phyloP scores from a whole-genome alignment of 2,113 vertebrate genomes.

The Ictalurus furcatus region DNA sequence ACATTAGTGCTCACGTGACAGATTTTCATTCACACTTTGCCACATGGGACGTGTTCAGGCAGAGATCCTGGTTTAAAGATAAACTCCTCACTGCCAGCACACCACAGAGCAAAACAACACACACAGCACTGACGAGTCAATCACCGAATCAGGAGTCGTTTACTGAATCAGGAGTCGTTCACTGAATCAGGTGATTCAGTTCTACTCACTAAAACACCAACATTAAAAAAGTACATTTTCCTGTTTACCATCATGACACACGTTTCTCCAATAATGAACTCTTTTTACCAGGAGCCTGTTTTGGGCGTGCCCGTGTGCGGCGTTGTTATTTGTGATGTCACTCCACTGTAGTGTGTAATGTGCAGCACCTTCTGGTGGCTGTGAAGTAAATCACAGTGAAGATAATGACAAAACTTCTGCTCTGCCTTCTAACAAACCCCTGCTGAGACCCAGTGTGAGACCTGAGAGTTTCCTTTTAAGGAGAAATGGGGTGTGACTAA shows the following conservation, averaged over 20 bases:
- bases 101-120: background rate
- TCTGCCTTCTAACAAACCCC: background rate
- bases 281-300: too few species aligned
- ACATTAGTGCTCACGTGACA: background rate
- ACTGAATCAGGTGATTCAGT: background rate
- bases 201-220: background rate
- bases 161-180: background rate
- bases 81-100: background rate
- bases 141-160: background rate
- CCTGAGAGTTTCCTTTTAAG: background rate
- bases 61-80: background rate
- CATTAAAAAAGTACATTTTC: background rate
- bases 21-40: slow-evolving; percentile 27
- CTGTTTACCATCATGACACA: background rate
- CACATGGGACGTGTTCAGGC: background rate
- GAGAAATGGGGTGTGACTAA: background rate
- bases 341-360: too few species aligned
- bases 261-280: background rate
- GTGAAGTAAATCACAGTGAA: background rate
- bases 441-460: background rate
- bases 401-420: background rate
- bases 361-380: too few species aligned
- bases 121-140: background rate
- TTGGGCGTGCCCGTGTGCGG: too few species aligned
- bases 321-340: too few species aligned